phyloP scores from a whole-genome alignment of 2,888 invertebrate genomes.

The Neocrepidodera transversa region DNA sequence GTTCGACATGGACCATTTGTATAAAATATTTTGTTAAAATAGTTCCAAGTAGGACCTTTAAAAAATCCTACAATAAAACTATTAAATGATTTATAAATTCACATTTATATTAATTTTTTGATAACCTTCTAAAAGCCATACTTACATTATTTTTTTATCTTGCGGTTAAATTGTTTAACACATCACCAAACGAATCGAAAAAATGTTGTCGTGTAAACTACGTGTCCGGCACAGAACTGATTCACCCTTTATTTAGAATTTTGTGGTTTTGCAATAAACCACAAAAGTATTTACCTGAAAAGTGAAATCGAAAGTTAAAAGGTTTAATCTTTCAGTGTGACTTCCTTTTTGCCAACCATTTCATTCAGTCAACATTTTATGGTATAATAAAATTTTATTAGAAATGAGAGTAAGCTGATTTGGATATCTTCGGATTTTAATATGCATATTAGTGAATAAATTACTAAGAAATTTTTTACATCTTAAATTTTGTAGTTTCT shows the following conservation, averaged over 20 bases:
- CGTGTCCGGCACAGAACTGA: constrained; percentile 43
- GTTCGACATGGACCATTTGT: no score
- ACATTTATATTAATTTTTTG: no score
- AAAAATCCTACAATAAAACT: no score
- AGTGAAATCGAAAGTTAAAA: constrained; percentile 52
- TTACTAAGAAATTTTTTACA: no score
- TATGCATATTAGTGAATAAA: neutral
- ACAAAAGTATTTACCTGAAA: constrained; percentile 52
- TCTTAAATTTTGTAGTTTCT: no score
- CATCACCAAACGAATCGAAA: constrained; percentile 6
- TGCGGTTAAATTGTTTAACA: neutral
- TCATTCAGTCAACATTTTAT: constrained; percentile 39
- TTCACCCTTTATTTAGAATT: constrained; percentile 40
- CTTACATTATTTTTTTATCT: no score
- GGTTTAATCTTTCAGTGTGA: constrained; percentile 28
- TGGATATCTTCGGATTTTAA: constrained; percentile 5
- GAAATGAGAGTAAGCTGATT: constrained; percentile 11
- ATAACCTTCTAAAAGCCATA: no score
- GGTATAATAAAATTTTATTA: constrained; percentile 42
- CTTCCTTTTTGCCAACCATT: constrained; percentile 10
- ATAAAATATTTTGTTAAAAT: no score
- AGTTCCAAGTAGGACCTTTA: no score
- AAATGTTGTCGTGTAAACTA: constrained; percentile 16
- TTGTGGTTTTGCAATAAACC: constrained; percentile 51
- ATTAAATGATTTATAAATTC: no score